These are phyloP conservation scores for Apotomis capreana DNA, from an alignment of 2,888 invertebrate species.

Conservation along the genomic window DNA sequence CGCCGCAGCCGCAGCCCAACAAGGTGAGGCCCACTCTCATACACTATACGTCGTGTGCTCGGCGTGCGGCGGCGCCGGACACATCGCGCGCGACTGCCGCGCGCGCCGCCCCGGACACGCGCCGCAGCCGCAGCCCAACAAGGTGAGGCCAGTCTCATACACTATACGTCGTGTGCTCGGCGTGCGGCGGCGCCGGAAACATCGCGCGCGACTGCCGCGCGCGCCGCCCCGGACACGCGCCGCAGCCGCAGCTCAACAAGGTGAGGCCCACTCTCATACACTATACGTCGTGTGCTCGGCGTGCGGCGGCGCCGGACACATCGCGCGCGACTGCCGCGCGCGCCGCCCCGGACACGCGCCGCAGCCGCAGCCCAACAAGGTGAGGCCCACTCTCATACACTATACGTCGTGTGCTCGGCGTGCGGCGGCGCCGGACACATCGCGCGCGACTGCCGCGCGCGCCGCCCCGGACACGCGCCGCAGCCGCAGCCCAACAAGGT, in stretches of 20 bases:
- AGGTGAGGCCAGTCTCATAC: neutral
- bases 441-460: slow-evolving; percentile 14
- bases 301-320: slow-evolving; percentile 10
- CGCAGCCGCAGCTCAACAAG: slow-evolving; percentile 26
- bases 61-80: slow-evolving; percentile 5
- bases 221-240: slow-evolving; percentile 3
- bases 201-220: slow-evolving; percentile 15
- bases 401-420: slow-evolving; percentile 6
- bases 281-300: slow-evolving; percentile 4
- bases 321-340: slow-evolving; percentile 14
- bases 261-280: neutral
- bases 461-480: neutral
- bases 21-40: neutral
- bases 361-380: neutral
- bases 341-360: slow-evolving; percentile 9
- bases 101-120: slow-evolving; percentile 3
- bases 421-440: slow-evolving; percentile 12
- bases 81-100: slow-evolving; percentile 12
- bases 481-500: too few relatives aligned
- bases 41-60: neutral
- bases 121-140: neutral
- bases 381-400: neutral
- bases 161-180: slow-evolving; percentile 9
- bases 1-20: neutral
- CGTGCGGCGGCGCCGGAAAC: slow-evolving; percentile 8